Percentiles rank a stretch among this genome's conserved stretches.
Evolutionary conservation across 2,888 invertebrate genomes (phyloP).

Genomic region (Lymantria dispar): DNA sequence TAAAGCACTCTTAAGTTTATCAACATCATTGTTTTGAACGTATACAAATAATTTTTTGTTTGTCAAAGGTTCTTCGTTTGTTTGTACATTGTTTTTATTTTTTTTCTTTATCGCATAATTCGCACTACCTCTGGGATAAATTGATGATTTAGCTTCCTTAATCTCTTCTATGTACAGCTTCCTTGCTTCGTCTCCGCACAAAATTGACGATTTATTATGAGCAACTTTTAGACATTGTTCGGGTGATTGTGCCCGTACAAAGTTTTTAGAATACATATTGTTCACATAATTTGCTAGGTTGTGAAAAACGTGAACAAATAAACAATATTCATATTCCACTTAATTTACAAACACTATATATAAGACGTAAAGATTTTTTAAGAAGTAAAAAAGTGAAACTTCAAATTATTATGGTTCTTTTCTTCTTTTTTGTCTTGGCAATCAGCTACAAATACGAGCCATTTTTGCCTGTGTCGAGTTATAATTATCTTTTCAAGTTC

Average conservation of each 20-base stretch:
- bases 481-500: too few relatives aligned
- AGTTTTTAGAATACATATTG: constrained; percentile 45
- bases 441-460: too few relatives aligned
- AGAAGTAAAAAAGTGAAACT: too few relatives aligned
- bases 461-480: too few relatives aligned
- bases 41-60: constrained; percentile 57
- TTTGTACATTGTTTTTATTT: constrained; percentile 11
- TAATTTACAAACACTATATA: too few relatives aligned
- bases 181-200: constrained; percentile 61
- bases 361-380: too few relatives aligned
- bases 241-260: constrained; percentile 45
- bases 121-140: background rate
- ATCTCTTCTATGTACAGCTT: constrained; percentile 66
- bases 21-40: constrained; percentile 72
- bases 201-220: constrained; percentile 5
- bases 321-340: too few relatives aligned
- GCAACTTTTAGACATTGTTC: background rate
- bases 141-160: constrained; percentile 24
- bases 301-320: too few relatives aligned
- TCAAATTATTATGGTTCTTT: too few relatives aligned
- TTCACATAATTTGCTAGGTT: too few relatives aligned
- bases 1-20: constrained; percentile 53
- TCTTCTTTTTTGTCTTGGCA: too few relatives aligned
- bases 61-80: constrained; percentile 22
- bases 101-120: background rate